phyloP scores from a whole-genome alignment of 2,113 vertebrate genomes.

The Narcine bancroftii region DNA sequence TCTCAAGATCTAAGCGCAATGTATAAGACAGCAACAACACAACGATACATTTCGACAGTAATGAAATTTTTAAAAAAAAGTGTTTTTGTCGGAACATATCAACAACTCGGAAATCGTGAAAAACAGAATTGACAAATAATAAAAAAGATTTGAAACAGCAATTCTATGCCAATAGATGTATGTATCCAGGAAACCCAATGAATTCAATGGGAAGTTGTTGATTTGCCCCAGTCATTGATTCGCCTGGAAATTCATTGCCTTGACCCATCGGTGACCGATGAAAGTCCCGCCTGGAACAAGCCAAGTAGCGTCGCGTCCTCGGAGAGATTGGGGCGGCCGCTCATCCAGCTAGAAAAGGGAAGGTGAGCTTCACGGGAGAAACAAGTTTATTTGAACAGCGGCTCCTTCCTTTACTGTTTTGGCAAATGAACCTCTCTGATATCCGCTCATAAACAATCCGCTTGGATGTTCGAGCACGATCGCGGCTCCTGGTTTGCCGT shows the following conservation, averaged over 20 bases:
- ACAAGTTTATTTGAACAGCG: background rate
- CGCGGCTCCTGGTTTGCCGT: background rate
- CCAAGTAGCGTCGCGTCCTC: background rate
- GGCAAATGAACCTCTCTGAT: background rate
- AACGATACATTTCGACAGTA: no score
- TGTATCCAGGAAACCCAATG: background rate
- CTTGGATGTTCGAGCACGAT: background rate
- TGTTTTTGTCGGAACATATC: no score
- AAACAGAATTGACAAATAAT: no score
- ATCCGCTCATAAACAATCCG: background rate
- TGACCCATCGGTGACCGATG: background rate
- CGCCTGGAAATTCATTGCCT: background rate
- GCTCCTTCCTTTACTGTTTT: background rate
- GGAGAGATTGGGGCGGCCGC: background rate
- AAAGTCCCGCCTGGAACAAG: background rate
- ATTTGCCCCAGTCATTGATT: background rate
- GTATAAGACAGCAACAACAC: background rate
- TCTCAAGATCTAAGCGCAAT: background rate
- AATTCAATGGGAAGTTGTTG: background rate
- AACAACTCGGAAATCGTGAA: no score
- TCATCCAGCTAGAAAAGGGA: background rate
- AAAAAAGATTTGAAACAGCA: background rate
- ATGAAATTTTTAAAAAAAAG: no score
- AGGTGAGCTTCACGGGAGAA: background rate
- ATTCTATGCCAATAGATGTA: background rate